Evolutionary conservation across 2,888 invertebrate species (phyloP).

Genomic region (Polydrusus tereticollis): DNA sequence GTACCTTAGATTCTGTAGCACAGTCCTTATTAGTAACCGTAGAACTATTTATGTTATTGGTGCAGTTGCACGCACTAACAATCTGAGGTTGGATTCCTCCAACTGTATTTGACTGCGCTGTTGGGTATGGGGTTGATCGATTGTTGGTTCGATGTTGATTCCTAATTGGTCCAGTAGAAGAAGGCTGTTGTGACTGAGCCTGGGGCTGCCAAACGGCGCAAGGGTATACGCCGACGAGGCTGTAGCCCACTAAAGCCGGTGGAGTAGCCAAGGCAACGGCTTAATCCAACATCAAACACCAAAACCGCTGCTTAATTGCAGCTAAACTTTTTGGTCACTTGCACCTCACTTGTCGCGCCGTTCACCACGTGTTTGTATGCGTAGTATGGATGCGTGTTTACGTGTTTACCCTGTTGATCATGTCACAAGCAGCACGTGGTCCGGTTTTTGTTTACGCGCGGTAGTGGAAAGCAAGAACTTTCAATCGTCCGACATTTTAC

Average conservation of each 20-base stretch:
- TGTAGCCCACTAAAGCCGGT: slow-evolving; percentile 69
- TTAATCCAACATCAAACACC: slow-evolving; percentile 53
- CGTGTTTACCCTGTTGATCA: slow-evolving; percentile 61
- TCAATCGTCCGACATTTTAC: no score
- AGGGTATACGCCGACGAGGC: slow-evolving; percentile 71
- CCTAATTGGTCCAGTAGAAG: slow-evolving; percentile 51
- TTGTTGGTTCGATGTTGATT: slow-evolving; percentile 47
- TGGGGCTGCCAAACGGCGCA: slow-evolving; percentile 70
- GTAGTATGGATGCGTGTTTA: slow-evolving; percentile 60
- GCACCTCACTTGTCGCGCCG: slow-evolving; percentile 33
- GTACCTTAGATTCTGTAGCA: neutral
- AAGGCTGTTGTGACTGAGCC: slow-evolving; percentile 26
- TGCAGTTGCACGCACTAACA: slow-evolving; percentile 63
- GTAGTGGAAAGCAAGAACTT: slow-evolving; percentile 54
- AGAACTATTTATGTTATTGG: slow-evolving; percentile 39
- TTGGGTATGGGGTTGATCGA: slow-evolving; percentile 52
- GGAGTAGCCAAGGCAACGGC: slow-evolving; percentile 67
- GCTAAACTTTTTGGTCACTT: slow-evolving; percentile 30
- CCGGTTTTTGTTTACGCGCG: slow-evolving; percentile 42
- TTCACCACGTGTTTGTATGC: slow-evolving; percentile 57
- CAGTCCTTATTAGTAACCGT: slow-evolving; percentile 39
- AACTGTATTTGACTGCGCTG: slow-evolving; percentile 54
- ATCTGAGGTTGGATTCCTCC: slow-evolving; percentile 57
- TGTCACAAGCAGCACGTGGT: slow-evolving; percentile 59
- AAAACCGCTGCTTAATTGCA: slow-evolving; percentile 54